Conservation (phyloP, 2,888 invertebrate genomes). For the Pharmacophagus antenor region DNA sequence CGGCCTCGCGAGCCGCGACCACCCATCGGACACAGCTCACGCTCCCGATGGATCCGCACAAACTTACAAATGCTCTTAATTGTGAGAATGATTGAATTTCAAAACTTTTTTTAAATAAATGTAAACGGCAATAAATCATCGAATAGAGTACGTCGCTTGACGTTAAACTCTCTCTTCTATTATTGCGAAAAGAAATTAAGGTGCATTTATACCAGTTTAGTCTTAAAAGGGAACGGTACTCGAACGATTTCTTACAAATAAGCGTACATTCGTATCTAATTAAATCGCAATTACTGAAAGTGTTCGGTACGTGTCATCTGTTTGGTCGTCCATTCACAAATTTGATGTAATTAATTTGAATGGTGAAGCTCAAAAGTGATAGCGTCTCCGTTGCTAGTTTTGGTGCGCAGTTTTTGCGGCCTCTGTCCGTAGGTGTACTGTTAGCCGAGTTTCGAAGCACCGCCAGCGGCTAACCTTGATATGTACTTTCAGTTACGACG, state of each 20-base stretch:
- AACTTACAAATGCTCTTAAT: slow-evolving; percentile 42
- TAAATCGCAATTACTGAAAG: slow-evolving; percentile 58
- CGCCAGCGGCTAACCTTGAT: slow-evolving; percentile 76
- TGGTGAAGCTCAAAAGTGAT: slow-evolving; percentile 64
- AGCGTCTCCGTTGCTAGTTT: slow-evolving; percentile 51
- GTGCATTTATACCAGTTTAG: slow-evolving; percentile 41
- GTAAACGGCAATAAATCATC: slow-evolving; percentile 40
- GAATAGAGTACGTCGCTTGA: slow-evolving; percentile 37
- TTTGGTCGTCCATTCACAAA: slow-evolving; percentile 61
- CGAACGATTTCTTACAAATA: slow-evolving; percentile 39
- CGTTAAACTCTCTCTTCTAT: slow-evolving; percentile 52
- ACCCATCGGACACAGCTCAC: slow-evolving; percentile 29
- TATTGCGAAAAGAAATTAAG: slow-evolving; percentile 41
- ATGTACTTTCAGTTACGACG: slow-evolving; percentile 74
- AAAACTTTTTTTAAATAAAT: slow-evolving; percentile 43
- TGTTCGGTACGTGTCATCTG: slow-evolving; percentile 51
- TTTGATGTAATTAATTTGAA: slow-evolving; percentile 67
- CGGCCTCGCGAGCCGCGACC: slow-evolving; percentile 40
- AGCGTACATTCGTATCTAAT: slow-evolving; percentile 45
- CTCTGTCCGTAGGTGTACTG: slow-evolving; percentile 66
- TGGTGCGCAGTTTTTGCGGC: slow-evolving; percentile 67
- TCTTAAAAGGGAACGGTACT: slow-evolving; percentile 42
- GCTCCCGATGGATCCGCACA: slow-evolving; percentile 38
- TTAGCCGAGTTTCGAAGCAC: slow-evolving; percentile 73
- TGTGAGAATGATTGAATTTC: slow-evolving; percentile 46